These are phyloP conservation scores for Tenualosa ilisha DNA, from an alignment of 2,797 vertebrate species.

Conservation along the genomic window DNA sequence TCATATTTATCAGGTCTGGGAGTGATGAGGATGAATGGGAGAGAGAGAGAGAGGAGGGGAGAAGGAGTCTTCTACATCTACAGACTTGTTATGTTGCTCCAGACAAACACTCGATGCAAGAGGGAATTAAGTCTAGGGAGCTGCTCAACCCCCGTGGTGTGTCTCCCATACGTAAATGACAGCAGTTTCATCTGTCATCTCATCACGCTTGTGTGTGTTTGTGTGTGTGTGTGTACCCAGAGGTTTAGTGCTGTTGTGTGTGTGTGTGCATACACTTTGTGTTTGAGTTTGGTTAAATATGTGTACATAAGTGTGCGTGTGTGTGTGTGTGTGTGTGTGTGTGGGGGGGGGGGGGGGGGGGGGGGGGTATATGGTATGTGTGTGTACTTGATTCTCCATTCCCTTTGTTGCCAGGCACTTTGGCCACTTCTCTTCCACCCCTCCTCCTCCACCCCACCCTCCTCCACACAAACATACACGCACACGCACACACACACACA, in stretches of 20 bases:
- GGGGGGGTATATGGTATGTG: not conserved
- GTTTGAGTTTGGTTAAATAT: not conserved
- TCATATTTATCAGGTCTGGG: slow-evolving; percentile 63
- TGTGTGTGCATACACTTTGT: slow-evolving; percentile 60
- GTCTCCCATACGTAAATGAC: slow-evolving; percentile 18
- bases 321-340: not conserved
- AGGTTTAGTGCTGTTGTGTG: not conserved
- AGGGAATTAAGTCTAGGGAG: slow-evolving; percentile 6
- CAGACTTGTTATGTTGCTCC: slow-evolving; percentile 10
- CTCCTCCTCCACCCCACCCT: too few relatives aligned
- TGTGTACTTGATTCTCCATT: not conserved
- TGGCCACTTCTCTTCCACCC: too few relatives aligned
- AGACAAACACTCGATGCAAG: slow-evolving; percentile 9
- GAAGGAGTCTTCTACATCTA: slow-evolving; percentile 34
- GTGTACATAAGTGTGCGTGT: not conserved
- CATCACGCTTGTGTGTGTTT: not conserved
- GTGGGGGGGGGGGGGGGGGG: not conserved
- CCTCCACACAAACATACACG: too few relatives aligned
- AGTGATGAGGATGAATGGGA: slow-evolving; percentile 35
- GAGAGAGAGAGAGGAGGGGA: not conserved
- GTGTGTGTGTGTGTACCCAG: not conserved
- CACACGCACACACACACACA: too few relatives aligned
- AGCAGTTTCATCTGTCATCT: slow-evolving; percentile 7
- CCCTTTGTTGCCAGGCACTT: too few relatives aligned
- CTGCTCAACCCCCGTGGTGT: not conserved